phyloP scores from a whole-genome alignment of 2,888 invertebrate species.

The Merodon equestris region DNA sequence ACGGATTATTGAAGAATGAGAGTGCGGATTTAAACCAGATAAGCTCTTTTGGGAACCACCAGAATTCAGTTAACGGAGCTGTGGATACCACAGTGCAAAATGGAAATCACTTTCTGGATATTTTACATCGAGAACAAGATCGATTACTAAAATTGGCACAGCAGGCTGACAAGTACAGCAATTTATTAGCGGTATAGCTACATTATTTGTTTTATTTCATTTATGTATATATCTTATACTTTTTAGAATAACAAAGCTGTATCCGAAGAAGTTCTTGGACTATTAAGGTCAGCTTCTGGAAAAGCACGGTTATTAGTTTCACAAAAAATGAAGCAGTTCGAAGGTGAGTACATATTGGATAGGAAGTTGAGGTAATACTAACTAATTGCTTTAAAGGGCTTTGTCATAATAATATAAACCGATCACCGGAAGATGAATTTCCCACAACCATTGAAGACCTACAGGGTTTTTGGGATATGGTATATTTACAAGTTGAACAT shows the following conservation, averaged over 20 bases:
- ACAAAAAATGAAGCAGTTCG: constrained; percentile 97
- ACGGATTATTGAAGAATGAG: constrained; percentile 3
- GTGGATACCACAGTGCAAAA: constrained; percentile 77
- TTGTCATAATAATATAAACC: constrained; percentile 84
- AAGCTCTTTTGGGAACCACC: constrained; percentile 15
- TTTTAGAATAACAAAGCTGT: constrained; percentile 79
- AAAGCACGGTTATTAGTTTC: constrained; percentile 93
- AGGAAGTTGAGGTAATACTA: background rate
- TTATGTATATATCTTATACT: constrained; percentile 27
- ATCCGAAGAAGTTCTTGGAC: constrained; percentile 89
- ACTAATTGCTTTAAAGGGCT: constrained; percentile 79
- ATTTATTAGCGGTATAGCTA: constrained; percentile 79
- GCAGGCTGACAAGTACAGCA: constrained; percentile 85
- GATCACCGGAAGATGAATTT: constrained; percentile 87
- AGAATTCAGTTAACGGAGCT: background rate
- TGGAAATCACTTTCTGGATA: constrained; percentile 88
- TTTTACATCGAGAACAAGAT: constrained; percentile 87
- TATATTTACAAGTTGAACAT: constrained; percentile 92
- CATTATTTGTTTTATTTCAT: background rate
- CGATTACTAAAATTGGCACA: constrained; percentile 85
- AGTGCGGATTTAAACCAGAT: constrained; percentile 19
- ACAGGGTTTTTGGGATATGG: constrained; percentile 99
- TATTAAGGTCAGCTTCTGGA: constrained; percentile 92
- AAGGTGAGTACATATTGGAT: constrained; percentile 80
- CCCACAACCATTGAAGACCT: constrained; percentile 94